Base-by-base conservation (phyloP, 2,797 vertebrate genomes). In the Danio albolineatus region DNA sequence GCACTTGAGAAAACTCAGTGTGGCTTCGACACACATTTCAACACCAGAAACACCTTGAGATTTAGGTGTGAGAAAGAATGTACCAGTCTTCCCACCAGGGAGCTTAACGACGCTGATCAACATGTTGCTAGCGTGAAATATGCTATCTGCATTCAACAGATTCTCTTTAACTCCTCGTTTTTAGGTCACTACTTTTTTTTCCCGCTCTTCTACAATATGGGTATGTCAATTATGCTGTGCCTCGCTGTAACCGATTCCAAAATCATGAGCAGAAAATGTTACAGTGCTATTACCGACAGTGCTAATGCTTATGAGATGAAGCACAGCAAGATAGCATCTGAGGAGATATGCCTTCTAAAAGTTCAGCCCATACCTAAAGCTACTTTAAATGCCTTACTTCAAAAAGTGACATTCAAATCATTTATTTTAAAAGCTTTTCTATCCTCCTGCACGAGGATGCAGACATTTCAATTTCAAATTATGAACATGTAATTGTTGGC, bases 21-120 rank as follows among this genome's bases (percentile, higher is more conserved):
- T 71, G 81, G 14, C 12, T 78, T 79, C 39, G 36, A n/a, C 21
- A 79, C 48, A 53, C 39, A 43, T 71, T 82, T 57, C 57, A 53
- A 59, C 62, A 69, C n/a, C 16, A 61, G 46, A 60, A 51, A 60
- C 64, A 75, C 65, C 71, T 83, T 75, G 81, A 78, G 76, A 82
- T 65, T 64, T 61, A 64, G 62, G 54, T 69, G 70, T 10, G 49
- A 74, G 69, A 74, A 79, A 61, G 70, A 62, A 38, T 54, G 72
- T 49, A 64, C 10, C 41, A 74, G 60, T 38, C 7, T 59, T 43
- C 51, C 57, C 71, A 82, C 10, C 53, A 57, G 70, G 74, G 66
- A 59, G 43, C 59, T 14, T 4, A 19, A 60, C 41, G 71, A 46
- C 10, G 2, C 80, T 57, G 49, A 57, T 51, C 53, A 72, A 62